Evolutionary conservation across 2,888 invertebrate species (phyloP).

Genomic region (Watsonalla cultraria): DNA sequence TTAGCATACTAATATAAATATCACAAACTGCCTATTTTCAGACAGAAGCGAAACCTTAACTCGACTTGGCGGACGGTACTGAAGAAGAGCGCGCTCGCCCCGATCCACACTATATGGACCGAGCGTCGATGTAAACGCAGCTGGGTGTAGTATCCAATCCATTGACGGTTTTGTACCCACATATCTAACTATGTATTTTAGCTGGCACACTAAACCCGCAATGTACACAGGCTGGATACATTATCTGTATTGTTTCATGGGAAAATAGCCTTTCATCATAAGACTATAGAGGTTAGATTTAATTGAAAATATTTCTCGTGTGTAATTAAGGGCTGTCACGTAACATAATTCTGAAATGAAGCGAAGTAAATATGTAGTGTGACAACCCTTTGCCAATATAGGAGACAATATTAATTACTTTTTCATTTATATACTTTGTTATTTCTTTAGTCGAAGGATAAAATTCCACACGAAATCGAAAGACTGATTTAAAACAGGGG

Average conservation of each 20-base stretch:
- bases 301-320: too few species aligned
- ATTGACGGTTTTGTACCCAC: conserved; percentile 18
- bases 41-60: conserved; percentile 52
- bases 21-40: conserved; percentile 41
- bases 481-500: neutral
- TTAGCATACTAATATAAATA: conserved; percentile 39
- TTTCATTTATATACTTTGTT: neutral
- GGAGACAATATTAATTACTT: too few species aligned
- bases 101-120: conserved; percentile 58
- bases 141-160: conserved; percentile 37
- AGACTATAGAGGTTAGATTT: too few species aligned
- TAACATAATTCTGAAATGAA: too few species aligned
- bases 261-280: too few species aligned
- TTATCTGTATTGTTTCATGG: neutral
- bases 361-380: too few species aligned
- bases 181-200: neutral
- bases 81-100: conserved; percentile 35
- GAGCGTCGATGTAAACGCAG: conserved; percentile 50
- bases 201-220: neutral
- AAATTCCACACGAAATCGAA: neutral
- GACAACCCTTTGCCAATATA: too few species aligned
- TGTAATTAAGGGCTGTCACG: too few species aligned
- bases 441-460: neutral
- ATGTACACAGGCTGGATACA: neutral
- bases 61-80: conserved; percentile 29